Conservation (phyloP, 2,113 vertebrate genomes). For the Budorcas taxicolor region DNA sequence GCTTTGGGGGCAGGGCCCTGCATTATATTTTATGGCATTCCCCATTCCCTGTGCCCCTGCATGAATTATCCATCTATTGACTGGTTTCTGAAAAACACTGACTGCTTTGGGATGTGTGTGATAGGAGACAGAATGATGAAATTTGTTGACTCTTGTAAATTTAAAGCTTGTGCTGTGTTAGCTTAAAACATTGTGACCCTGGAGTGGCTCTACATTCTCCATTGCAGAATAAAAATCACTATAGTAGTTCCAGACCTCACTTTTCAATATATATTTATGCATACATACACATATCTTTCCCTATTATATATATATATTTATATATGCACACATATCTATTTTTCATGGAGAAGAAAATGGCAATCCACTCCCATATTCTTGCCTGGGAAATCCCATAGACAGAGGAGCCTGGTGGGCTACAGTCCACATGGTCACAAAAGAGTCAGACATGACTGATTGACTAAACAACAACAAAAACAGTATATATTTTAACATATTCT, state of each 20-base stretch:
- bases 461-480: background rate
- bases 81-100: background rate
- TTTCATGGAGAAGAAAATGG: background rate
- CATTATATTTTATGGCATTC: background rate
- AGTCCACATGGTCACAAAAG: background rate
- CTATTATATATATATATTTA: background rate
- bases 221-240: background rate
- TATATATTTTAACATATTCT: background rate
- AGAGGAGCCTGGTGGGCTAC: background rate
- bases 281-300: background rate
- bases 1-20: background rate
- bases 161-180: background rate
- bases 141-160: background rate
- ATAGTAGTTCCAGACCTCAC: background rate
- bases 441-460: background rate
- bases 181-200: background rate
- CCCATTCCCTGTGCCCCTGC: background rate
- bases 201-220: background rate
- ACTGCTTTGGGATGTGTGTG: background rate
- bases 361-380: background rate
- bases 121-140: background rate
- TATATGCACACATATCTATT: background rate
- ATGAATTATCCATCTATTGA: background rate
- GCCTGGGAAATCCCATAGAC: background rate
- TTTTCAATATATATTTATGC: background rate